phyloP scores from a whole-genome alignment of 1,140 invertebrate species.

The Aplysia californica region DNA sequence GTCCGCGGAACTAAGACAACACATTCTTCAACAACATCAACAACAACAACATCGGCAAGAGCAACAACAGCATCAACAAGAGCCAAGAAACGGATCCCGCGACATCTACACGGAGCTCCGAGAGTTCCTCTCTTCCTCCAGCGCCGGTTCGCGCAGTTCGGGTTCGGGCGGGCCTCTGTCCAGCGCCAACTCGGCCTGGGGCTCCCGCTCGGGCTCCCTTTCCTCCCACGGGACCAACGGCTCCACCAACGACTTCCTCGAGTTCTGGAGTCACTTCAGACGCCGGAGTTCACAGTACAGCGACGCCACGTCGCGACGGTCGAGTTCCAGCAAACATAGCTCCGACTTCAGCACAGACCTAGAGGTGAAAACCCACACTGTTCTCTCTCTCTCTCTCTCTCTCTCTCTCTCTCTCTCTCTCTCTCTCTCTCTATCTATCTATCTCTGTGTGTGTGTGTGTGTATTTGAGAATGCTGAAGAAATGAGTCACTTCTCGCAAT shows the following conservation, averaged over 20 bases:
- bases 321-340: conserved; percentile 56
- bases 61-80: too few relatives aligned
- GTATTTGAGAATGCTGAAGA: too few relatives aligned
- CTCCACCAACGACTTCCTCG: conserved; percentile 38
- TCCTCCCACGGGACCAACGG: conserved; percentile 25
- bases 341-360: conserved; percentile 63
- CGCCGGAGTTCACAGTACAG: conserved; percentile 58
- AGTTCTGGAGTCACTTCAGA: conserved; percentile 54
- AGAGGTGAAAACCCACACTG: conserved; percentile 43
- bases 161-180: neutral
- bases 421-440: too few relatives aligned
- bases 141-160: neutral
- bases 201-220: conserved; percentile 20
- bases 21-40: too few relatives aligned
- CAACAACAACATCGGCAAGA: too few relatives aligned
- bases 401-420: too few relatives aligned
- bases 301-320: conserved; percentile 53
- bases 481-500: too few relatives aligned
- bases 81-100: neutral
- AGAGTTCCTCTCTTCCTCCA: conserved; percentile 9
- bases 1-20: neutral
- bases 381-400: neutral
- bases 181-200: conserved; percentile 2
- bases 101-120: conserved; percentile 7
- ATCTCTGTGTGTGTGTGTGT: too few relatives aligned